Conservation (phyloP, 92 coral and sea anemone species). For the Epizoanthus illoricatus region DNA sequence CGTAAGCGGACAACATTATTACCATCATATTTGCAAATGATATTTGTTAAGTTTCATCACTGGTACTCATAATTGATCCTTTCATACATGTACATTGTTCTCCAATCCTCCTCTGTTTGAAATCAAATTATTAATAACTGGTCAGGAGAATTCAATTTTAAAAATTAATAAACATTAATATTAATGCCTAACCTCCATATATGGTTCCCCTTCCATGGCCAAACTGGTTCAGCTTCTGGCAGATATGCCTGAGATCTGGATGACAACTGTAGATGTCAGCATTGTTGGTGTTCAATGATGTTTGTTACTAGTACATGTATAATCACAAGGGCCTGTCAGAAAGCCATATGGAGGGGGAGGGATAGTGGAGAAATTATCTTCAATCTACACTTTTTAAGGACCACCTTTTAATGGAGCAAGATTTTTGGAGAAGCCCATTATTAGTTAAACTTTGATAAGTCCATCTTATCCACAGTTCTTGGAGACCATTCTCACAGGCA, state of each 20-base stretch:
- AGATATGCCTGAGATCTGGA: slow-evolving; percentile 70
- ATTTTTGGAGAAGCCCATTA: too few species aligned
- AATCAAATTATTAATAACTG: not conserved
- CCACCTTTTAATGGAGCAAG: too few species aligned
- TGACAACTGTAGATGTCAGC: too few species aligned
- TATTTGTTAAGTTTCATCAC: too few species aligned
- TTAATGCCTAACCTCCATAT: slow-evolving; percentile 66
- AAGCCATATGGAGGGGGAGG: not conserved
- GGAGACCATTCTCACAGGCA: too few species aligned
- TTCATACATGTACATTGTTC: not conserved
- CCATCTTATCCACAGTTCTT: too few species aligned
- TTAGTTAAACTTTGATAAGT: too few species aligned
- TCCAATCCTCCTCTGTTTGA: not conserved
- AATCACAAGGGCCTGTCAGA: not conserved
- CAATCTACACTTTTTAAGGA: too few species aligned
- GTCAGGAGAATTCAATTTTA: too few species aligned
- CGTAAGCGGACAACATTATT: too few species aligned
- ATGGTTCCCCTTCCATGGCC: slow-evolving; percentile 89
- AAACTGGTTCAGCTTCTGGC: slow-evolving; percentile 78
- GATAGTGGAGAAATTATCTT: too few species aligned
- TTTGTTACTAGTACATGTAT: not conserved
- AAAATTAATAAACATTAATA: not conserved
- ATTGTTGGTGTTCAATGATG: not conserved
- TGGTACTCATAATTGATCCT: not conserved
- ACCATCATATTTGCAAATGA: too few species aligned